Percentiles rank a stretch among this genome's conserved stretches.
These are phyloP conservation scores for Auanema freiburgensis DNA, from an alignment of 2,888 invertebrate species.

Conservation along the genomic window DNA sequence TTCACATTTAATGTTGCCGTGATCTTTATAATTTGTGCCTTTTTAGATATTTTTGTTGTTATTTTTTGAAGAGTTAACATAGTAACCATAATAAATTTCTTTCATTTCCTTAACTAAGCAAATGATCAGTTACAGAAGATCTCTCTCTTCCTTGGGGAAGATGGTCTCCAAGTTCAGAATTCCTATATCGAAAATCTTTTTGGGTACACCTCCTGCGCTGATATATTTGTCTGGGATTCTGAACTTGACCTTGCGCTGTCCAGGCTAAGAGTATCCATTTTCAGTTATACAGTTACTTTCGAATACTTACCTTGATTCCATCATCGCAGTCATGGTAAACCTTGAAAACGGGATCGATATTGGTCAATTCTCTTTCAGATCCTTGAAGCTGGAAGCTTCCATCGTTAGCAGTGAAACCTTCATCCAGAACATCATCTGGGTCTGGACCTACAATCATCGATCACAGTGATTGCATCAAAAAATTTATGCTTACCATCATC, in stretches of 20 bases:
- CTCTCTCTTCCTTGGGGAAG: constrained; percentile 58
- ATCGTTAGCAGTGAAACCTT: constrained; percentile 45
- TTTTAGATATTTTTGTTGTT: background rate
- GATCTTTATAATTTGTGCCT: too few relatives aligned
- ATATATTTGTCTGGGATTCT: constrained; percentile 48
- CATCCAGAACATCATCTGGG: constrained; percentile 53
- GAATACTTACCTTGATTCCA: constrained; percentile 37
- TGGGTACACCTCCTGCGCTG: constrained; percentile 39
- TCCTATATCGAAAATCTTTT: constrained; percentile 48
- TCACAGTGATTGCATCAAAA: background rate
- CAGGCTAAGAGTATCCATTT: constrained; percentile 27
- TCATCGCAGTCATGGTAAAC: constrained; percentile 54
- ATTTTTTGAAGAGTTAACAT: background rate
- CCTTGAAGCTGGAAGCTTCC: constrained; percentile 48
- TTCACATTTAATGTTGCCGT: too few relatives aligned
- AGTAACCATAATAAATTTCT: background rate
- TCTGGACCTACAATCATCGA: constrained; percentile 35
- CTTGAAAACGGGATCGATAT: constrained; percentile 57
- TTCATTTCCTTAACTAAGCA: background rate
- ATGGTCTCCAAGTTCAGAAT: constrained; percentile 59
- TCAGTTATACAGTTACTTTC: too few relatives aligned
- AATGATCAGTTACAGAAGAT: constrained; percentile 35
- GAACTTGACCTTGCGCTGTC: constrained; percentile 54
- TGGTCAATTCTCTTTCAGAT: constrained; percentile 45
- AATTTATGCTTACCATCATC: constrained; percentile 25